Conservation (phyloP, 2,113 vertebrate genomes). For the Thomomys bottae region DNA sequence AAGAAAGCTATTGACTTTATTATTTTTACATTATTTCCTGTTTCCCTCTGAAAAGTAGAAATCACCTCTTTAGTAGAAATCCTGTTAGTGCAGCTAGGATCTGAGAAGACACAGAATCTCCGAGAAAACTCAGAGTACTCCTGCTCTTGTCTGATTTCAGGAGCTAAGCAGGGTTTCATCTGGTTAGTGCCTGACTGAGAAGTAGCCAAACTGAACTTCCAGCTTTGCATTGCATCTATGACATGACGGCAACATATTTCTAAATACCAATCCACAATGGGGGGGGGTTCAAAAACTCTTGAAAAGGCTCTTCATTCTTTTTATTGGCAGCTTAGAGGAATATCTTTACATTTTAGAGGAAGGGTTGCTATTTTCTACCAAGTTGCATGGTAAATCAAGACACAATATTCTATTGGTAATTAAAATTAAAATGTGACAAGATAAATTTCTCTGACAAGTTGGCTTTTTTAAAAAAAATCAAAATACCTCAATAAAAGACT, state of each 20-base stretch:
- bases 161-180: background rate
- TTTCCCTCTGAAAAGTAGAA: conserved; percentile 2
- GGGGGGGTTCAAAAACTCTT: background rate
- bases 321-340: background rate
- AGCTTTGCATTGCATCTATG: background rate
- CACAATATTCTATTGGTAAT: background rate
- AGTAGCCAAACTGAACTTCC: background rate
- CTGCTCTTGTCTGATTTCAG: background rate
- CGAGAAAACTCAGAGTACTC: background rate
- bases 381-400: background rate
- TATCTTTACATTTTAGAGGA: background rate
- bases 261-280: background rate
- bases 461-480: conserved; percentile 13
- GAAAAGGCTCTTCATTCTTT: background rate
- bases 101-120: no score
- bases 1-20: background rate
- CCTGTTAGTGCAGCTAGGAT: background rate
- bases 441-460: background rate
- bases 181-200: background rate
- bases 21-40: background rate
- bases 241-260: background rate
- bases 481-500: background rate
- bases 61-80: conserved; percentile 14
- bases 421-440: conserved; percentile 24
- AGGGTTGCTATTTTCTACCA: background rate